Conservation (phyloP, 2,888 invertebrate genomes). For the Lucinisca nassula region DNA sequence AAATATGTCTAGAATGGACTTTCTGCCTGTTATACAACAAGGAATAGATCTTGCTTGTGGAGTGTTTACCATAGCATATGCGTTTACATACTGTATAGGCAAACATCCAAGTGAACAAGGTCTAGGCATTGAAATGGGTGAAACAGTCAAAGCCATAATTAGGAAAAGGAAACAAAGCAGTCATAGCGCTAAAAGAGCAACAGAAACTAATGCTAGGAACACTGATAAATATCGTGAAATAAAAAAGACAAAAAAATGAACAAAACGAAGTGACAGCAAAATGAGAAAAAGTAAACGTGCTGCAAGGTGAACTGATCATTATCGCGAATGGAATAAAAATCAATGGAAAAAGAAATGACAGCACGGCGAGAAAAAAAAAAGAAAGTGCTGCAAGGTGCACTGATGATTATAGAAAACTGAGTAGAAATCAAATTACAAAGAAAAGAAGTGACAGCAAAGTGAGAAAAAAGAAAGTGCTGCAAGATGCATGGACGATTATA, state of each 20-base stretch:
- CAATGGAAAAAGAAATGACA: neutral
- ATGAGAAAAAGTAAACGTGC: neutral
- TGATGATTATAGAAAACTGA: neutral
- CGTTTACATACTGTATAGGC: neutral
- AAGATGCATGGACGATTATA: no score
- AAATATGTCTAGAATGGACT: neutral
- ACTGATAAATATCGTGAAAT: neutral
- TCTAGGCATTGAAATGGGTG: neutral
- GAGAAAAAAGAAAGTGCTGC: no score
- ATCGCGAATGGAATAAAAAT: neutral
- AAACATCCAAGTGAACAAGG: neutral
- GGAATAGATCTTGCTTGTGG: neutral
- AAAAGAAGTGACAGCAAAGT: no score
- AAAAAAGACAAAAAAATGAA: neutral
- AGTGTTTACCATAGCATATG: neutral
- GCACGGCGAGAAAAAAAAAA: neutral
- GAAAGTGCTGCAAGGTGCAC: no score
- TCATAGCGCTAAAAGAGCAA: neutral
- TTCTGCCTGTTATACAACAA: neutral
- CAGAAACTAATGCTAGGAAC: neutral
- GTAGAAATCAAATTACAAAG: neutral
- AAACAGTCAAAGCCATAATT: neutral
- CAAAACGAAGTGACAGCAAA: neutral
- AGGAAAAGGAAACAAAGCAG: neutral
- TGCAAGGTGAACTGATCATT: neutral